Percentiles rank a stretch among this genome's conserved stretches.
These are phyloP conservation scores for Pomacea maculata DNA, from an alignment of 1,140 invertebrate species.

Conservation along the genomic window DNA sequence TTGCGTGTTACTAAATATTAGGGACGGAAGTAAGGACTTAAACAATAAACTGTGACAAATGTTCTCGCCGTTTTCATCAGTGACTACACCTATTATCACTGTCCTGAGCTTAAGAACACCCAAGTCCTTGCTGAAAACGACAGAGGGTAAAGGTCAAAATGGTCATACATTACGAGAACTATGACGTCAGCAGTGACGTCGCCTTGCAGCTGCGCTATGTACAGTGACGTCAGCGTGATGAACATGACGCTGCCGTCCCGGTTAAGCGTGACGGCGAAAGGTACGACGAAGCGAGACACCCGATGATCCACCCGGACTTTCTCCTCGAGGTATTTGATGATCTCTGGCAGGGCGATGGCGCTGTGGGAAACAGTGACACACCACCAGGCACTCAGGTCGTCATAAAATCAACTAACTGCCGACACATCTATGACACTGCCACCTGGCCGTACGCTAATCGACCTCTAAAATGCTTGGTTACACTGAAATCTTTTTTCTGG, in stretches of 20 bases:
- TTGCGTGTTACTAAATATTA: too few species aligned
- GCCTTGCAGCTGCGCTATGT: slow-evolving; percentile 22
- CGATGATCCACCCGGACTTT: slow-evolving; percentile 24
- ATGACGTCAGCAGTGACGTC: not conserved
- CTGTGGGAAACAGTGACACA: slow-evolving; percentile 8
- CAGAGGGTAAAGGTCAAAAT: not conserved
- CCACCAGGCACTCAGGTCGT: too few species aligned
- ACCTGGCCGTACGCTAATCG: too few species aligned
- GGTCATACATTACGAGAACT: slow-evolving; percentile 2
- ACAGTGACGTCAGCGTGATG: slow-evolving; percentile 26
- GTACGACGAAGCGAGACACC: slow-evolving; percentile 29
- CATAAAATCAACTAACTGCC: too few species aligned
- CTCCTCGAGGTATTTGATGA: slow-evolving; percentile 18
- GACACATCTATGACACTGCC: too few species aligned
- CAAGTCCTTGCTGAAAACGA: not conserved
- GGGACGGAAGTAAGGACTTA: too few species aligned
- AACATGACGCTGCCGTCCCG: slow-evolving; percentile 33
- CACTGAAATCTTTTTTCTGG: too few species aligned
- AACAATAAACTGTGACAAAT: too few species aligned
- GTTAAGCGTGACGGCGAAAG: slow-evolving; percentile 22
- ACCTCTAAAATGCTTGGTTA: too few species aligned
- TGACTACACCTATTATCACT: too few species aligned
- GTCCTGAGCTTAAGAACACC: too few species aligned
- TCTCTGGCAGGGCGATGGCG: slow-evolving; percentile 27
- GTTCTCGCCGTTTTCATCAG: not conserved